Base-by-base conservation (phyloP, 2,113 vertebrate genomes). In the Phylloscopus trochilus region DNA sequence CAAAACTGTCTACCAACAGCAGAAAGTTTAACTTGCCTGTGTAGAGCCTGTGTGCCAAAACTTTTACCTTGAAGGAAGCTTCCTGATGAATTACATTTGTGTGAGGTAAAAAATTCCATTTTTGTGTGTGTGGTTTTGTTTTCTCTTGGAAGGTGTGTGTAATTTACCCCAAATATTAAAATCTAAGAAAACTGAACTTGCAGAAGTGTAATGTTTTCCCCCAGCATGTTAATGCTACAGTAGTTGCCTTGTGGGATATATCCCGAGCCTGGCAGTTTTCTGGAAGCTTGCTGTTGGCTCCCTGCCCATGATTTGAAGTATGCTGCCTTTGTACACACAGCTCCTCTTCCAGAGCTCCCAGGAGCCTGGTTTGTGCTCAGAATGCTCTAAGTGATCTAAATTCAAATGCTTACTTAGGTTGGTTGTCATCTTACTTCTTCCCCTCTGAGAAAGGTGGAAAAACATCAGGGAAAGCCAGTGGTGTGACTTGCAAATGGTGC, bases 401-500 rank as follows among this genome's bases (percentile, higher is more conserved):
- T 52, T 66, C 23, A 60, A 23, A 59, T 2, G 1, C 14, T 69
- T 21, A 2, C 21, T 43, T 73, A 39, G 15, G 4, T 13, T 59
- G 21, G 24, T 51, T 58, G 21, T 75, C 20, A 13, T 14, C 20
- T 89, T 62, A 21, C 23, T 87, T 2, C 0, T 51, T 64, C 73
- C 21, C 13, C 11, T 31, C 26, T 24, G 27, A 52, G 46, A 52
- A 55, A 74, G 51, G 51, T 33, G 62, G 39, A 15, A 59, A 87
- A 85, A 18, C 18, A 35, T 11, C 0, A 0, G 39, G 35, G 28
- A 56, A 35, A 66, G 51, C 23, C 3, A 1, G 3, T 17, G 23
- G 21, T 0, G 0, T 74, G 37, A 39, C 56, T 74, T 64, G 31
- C 24, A 51, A 43, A 44, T 0, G 1, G 18, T 1, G 2, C 58